phyloP scores from a whole-genome alignment of 23 tunicate genomes.

The Corella eumyota region DNA sequence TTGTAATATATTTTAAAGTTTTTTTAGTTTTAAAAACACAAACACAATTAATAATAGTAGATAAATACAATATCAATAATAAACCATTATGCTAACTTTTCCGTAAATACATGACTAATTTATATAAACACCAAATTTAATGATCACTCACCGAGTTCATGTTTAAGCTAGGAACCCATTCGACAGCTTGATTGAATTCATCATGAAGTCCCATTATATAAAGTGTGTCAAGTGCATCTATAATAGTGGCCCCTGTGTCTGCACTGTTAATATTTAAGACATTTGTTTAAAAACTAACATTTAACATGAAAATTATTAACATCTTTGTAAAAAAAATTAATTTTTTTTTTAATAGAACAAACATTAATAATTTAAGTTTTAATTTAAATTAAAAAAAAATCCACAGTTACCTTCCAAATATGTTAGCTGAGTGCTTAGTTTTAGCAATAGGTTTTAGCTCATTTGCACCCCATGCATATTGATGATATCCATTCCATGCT shows the following conservation, averaged over 20 bases:
- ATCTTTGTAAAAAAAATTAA: not conserved
- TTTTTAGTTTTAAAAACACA: too few species aligned
- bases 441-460: slow-evolving; percentile 76
- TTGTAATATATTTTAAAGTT: too few species aligned
- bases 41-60: too few species aligned
- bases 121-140: too few species aligned
- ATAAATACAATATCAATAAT: too few species aligned
- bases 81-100: too few species aligned
- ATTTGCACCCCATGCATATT: slow-evolving; percentile 92
- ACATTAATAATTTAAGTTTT: not conserved
- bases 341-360: not conserved
- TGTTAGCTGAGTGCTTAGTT: slow-evolving; percentile 67
- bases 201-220: slow-evolving; percentile 93
- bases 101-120: too few species aligned
- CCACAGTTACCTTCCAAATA: slow-evolving; percentile 54
- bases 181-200: slow-evolving; percentile 66
- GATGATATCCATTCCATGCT: slow-evolving; percentile 84
- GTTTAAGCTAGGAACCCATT: slow-evolving; percentile 52
- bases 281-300: not conserved
- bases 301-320: not conserved
- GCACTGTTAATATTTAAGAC: slow-evolving; percentile 22
- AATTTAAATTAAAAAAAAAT: not conserved
- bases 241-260: slow-evolving; percentile 97
- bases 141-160: slow-evolving; percentile 74
- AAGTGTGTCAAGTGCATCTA: slow-evolving; percentile 92